Evolutionary conservation across 2,888 invertebrate genomes (phyloP).

Genomic region (Bombyx huttoni): DNA sequence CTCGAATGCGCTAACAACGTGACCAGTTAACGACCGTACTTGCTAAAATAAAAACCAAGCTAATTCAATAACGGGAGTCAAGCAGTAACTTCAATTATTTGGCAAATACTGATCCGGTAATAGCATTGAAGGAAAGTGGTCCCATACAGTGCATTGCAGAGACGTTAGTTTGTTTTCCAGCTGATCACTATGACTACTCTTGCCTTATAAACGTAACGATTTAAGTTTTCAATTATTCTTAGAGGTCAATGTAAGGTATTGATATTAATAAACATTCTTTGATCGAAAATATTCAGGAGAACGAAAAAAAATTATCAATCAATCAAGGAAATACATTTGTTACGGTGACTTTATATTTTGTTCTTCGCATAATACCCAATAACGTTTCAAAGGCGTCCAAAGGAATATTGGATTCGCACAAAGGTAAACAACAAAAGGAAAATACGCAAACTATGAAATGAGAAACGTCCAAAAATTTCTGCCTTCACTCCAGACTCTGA

Average conservation of each 20-base stretch:
- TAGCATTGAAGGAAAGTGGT: too few species aligned
- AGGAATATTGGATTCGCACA: neutral
- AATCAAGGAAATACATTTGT: neutral
- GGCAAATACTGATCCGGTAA: too few species aligned
- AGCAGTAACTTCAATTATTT: too few species aligned
- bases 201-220: too few species aligned
- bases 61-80: neutral
- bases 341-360: neutral
- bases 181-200: too few species aligned
- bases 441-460: neutral
- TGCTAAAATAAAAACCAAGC: conserved; percentile 41
- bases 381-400: neutral
- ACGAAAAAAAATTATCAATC: too few species aligned
- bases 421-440: neutral
- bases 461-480: neutral
- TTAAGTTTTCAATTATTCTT: too few species aligned
- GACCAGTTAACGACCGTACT: conserved; percentile 28
- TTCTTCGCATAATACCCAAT: neutral
- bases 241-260: too few species aligned
- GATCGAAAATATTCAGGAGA: too few species aligned
- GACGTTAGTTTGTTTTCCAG: too few species aligned
- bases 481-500: conserved; percentile 2
- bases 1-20: conserved; percentile 20
- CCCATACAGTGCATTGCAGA: too few species aligned
- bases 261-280: too few species aligned